Conservation (phyloP, 1,140 invertebrate genomes). For the Andrena cerasifolii region DNA sequence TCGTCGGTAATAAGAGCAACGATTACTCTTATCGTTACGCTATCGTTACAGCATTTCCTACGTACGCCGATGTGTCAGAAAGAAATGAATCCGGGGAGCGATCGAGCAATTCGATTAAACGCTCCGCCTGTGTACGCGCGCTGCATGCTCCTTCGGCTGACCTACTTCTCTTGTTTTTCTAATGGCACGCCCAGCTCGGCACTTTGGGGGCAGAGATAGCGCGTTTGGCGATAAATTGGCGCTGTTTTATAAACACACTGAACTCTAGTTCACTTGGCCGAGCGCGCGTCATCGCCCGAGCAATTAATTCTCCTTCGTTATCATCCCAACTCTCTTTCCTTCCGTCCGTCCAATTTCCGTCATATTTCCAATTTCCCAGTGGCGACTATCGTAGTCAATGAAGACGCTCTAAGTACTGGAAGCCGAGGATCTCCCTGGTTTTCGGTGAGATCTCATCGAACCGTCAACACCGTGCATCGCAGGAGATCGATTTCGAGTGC, state of each 20-base stretch:
- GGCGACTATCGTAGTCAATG: too few species aligned
- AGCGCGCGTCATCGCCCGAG: too few species aligned
- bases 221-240: conserved; percentile 38
- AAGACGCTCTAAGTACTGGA: too few species aligned
- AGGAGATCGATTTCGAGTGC: not conserved
- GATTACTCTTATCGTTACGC: conserved; percentile 20
- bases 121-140: not conserved
- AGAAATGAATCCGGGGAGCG: not conserved
- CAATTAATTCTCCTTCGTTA: not conserved
- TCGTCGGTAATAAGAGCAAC: conserved; percentile 36
- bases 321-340: not conserved
- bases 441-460: not conserved
- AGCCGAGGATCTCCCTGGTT: too few species aligned
- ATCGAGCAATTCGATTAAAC: not conserved
- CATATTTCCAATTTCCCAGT: too few species aligned
- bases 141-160: conserved; percentile 50
- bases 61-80: not conserved
- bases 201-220: conserved; percentile 34
- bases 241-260: not conserved
- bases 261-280: not conserved
- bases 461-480: not conserved
- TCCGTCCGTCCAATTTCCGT: too few species aligned
- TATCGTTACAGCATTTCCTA: not conserved
- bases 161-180: conserved; percentile 60
- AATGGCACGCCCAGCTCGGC: conserved; percentile 31